Evolutionary conservation across 2,888 invertebrate species (phyloP), one percentile per base, ranked within the genome.

Genomic region (Amphimallon solstitiale): DNA sequence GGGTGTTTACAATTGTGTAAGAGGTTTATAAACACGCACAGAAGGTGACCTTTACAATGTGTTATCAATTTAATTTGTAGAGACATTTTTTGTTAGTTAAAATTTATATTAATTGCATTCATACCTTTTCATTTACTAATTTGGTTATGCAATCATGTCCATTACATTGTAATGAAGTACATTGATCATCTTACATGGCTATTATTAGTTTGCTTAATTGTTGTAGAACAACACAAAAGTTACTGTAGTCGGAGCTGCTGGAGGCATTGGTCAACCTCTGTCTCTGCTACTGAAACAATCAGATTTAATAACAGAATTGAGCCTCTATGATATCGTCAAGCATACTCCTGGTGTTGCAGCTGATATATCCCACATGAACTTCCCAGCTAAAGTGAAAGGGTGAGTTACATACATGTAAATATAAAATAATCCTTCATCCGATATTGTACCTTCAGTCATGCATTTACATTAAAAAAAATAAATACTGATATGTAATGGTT

Each of bases 221-320:
- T 80, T 83, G 23, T 76, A 94, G 94, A 88, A 86, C 74, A 90
- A 93, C 86, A 90, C 89, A 78, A 96, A 97, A 88, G 98, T 99
- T 54, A 93, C 95, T 71, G 96, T 99, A 68, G 91, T 96, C 81
- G 99, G 99, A 63, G 98, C 98, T 1, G 89, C 93, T 74, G 99
- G 99, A 69, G 99, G 99, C 64, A 99, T 99, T 80, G 99, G 98
- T 2, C 98, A 99, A 84, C 98, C 98, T 7, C 83, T 99, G 75
- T 92, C 97, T 7, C 86, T 99, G 70, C 87, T 99, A 46, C 84
- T 98, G 74, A 98, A 98, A 85, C 89, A 91, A 76, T 95, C 94
- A 78, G 93, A 95, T 10, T 83, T 94, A 72, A 89, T 99, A 51
- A 90, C 90, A 34, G 89, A 92, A 75, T 85, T 99, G 73, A 89